A percentile compares a stretch with the other conserved stretches of the same genome.
Conservation (phyloP, 2,888 invertebrate species). For the Muscina levida region DNA sequence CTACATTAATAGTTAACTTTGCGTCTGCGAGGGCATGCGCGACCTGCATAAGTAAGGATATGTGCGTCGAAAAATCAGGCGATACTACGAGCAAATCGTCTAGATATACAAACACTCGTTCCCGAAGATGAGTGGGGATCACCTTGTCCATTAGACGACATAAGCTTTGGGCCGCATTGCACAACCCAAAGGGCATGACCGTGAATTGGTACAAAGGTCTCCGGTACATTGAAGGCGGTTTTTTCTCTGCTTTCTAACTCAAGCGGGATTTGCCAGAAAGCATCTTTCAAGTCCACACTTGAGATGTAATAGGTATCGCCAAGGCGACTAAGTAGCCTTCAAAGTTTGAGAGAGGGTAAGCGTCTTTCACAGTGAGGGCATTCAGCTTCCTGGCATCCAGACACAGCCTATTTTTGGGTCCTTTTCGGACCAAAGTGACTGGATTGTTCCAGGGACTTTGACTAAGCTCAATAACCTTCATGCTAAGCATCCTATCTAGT, state of each 20-base stretch:
- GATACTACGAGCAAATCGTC: background rate
- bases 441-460: slow-evolving; percentile 28
- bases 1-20: background rate
- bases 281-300: background rate
- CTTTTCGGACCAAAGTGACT: background rate
- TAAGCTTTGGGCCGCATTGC: slow-evolving; percentile 27
- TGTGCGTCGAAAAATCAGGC: background rate
- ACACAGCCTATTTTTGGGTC: no score
- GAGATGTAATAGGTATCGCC: background rate
- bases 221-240: slow-evolving; percentile 8
- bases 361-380: slow-evolving; percentile 41
- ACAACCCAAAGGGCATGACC: slow-evolving; percentile 9
- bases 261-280: slow-evolving; percentile 3
- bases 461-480: slow-evolving; percentile 44
- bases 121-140: background rate
- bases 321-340: slow-evolving; percentile 33
- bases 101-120: background rate
- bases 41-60: background rate
- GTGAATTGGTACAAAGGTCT: background rate
- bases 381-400: slow-evolving; percentile 25
- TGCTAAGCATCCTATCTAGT: slow-evolving; percentile 71
- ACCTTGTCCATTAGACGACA: slow-evolving; percentile 14
- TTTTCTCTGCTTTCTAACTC: slow-evolving; percentile 12
- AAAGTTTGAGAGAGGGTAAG: slow-evolving; percentile 51
- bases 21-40: background rate